A percentile compares a stretch with the other conserved stretches of the same genome.
Conservation (phyloP, 2,888 invertebrate genomes). For the Amphipoea lucens region DNA sequence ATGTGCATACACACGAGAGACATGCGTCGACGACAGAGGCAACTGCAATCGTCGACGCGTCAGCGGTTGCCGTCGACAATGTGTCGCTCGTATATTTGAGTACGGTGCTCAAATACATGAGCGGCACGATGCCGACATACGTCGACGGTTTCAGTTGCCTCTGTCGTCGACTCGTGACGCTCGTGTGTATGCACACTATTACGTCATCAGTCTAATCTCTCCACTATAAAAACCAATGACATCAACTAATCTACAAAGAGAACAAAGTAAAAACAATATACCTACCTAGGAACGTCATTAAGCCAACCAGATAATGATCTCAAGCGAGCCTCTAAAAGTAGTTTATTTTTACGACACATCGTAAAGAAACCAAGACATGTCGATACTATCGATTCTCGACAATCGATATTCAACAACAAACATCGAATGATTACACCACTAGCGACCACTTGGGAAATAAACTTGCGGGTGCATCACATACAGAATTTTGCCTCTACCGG, state of each 20-base stretch:
- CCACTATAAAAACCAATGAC: slow-evolving; percentile 11
- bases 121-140: too few relatives aligned
- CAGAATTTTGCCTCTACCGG: slow-evolving; percentile 1
- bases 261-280: slow-evolving; percentile 25
- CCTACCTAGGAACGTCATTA: slow-evolving; percentile 11
- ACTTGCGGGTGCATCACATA: slow-evolving; percentile 15
- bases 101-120: too few relatives aligned
- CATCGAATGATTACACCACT: slow-evolving; percentile 42
- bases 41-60: too few relatives aligned
- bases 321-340: slow-evolving; percentile 43
- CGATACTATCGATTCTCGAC: slow-evolving; percentile 20
- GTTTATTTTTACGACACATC: slow-evolving; percentile 57
- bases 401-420: slow-evolving; percentile 30
- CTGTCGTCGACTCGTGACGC: too few relatives aligned
- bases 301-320: slow-evolving; percentile 36
- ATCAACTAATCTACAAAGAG: slow-evolving; percentile 6
- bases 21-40: too few relatives aligned
- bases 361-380: slow-evolving; percentile 26
- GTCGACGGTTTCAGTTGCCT: too few relatives aligned
- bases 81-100: too few relatives aligned
- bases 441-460: slow-evolving; percentile 51
- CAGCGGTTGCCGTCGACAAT: too few relatives aligned
- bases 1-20: too few relatives aligned
- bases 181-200: too few relatives aligned
- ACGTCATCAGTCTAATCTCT: not conserved